Conservation (phyloP, 1,140 invertebrate species). For the Ceratoteleas bidentatus region DNA sequence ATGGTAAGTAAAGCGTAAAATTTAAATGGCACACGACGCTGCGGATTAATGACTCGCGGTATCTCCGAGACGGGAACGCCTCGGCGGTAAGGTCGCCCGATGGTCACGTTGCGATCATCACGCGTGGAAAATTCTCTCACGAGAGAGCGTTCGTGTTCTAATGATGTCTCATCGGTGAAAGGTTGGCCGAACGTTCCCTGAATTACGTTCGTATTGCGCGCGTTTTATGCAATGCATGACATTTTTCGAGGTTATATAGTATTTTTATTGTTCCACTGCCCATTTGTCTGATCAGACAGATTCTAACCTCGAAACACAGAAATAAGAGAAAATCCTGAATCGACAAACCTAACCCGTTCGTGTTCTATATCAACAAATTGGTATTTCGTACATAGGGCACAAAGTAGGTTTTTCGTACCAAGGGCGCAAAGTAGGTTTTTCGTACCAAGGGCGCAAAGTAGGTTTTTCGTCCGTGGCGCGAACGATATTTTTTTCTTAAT, state of each 20-base stretch:
- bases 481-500: no score
- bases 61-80: neutral
- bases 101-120: conserved; percentile 3
- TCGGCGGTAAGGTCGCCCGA: neutral
- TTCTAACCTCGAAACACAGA: no score
- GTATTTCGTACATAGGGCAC: no score
- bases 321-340: no score
- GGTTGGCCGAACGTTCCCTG: neutral
- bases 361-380: no score
- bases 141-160: neutral
- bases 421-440: no score
- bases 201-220: neutral
- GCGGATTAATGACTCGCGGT: neutral
- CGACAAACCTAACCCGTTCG: no score
- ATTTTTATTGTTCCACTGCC: no score
- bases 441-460: no score
- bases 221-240: neutral
- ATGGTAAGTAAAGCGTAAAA: neutral
- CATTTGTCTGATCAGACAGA: no score
- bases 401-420: no score
- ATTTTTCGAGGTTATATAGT: neutral
- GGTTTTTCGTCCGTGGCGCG: no score
- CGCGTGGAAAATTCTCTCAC: conserved; percentile 4
- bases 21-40: neutral
- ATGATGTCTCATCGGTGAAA: conserved; percentile 8